Evolutionary conservation across 1,140 invertebrate species (phyloP), one percentile per base, ranked within the genome.

Genomic region (Propsilocerus akamusi): DNA sequence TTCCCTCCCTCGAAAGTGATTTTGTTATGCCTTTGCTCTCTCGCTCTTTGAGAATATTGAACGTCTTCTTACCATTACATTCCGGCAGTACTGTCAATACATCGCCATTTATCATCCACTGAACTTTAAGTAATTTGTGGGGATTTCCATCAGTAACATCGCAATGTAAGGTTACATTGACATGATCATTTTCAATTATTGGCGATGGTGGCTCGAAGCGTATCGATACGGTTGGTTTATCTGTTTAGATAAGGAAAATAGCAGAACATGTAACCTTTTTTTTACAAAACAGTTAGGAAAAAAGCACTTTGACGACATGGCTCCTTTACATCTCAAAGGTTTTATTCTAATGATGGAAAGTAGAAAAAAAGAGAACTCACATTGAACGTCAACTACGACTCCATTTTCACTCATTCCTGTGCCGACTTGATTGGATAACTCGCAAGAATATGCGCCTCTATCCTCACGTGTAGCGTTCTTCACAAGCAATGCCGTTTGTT

Each of bases 71-170:
- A 17, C 72, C 73, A 53, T 81, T 74, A 58, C 86, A 87, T 56
- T 90, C 83, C 1, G 86, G 85, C 46, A 91, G 70, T 64, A 89
- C 82, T 59, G 89, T 88, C 32, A 92, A 71, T 26, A 90, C 62
- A 47, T 84, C 78, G 4, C 80, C 83, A 56, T 86, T 82, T 53
- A 89, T 71, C 60, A 82, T 91, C 90, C 90, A 90, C 50, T 75
- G 72, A 49, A 82, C 81, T 50, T 80, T 75, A 53, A 74, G 72
- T 57, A 80, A 64, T 57, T 70, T 68, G 5, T 67, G 64, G 1
- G 78, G 82, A 67, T 80, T 84, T 11, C 80, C 83, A 20, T 69
- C 68, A 5, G 73, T 67, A 20, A 90, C 77, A 51, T 87, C 78
- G 59, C 90, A 94, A 26, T 75, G 75, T 17, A 93, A 67, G 1